Evolutionary conservation across 2,888 invertebrate genomes (phyloP).

Genomic region (Hyposoter didymator): DNA sequence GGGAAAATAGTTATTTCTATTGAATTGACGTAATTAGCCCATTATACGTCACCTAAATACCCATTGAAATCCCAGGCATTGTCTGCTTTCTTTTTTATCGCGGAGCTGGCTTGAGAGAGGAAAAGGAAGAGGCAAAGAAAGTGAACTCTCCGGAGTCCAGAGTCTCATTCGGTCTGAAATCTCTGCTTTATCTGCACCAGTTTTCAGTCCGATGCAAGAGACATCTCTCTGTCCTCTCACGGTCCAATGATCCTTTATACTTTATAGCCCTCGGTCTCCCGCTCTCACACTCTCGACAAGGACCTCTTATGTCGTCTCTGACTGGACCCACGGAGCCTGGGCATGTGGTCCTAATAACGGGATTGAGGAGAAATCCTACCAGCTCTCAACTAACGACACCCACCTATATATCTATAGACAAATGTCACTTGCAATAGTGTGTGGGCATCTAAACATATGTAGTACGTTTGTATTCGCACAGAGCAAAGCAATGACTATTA

Average conservation of each 20-base stretch:
- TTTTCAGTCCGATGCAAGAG: constrained; percentile 18
- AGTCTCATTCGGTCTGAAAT: constrained; percentile 15
- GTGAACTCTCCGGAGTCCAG: neutral
- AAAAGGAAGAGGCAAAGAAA: neutral
- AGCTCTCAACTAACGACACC: constrained; percentile 71
- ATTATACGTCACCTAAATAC: neutral
- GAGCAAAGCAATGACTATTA: neutral
- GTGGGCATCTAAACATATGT: neutral
- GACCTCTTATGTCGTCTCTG: constrained; percentile 46
- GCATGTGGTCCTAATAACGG: constrained; percentile 77
- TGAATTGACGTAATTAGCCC: neutral
- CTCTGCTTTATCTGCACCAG: constrained; percentile 21
- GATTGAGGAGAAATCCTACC: constrained; percentile 66
- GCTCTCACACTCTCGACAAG: constrained; percentile 26
- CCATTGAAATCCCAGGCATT: neutral
- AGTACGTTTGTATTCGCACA: neutral
- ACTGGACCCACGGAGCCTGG: constrained; percentile 68
- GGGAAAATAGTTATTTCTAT: neutral
- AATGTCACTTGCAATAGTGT: neutral
- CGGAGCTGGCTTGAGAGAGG: neutral
- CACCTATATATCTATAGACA: constrained; percentile 25
- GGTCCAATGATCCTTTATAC: constrained; percentile 14
- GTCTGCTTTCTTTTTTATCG: neutral
- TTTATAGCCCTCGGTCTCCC: constrained; percentile 5
- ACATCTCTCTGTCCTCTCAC: constrained; percentile 22